These are phyloP conservation scores for Aporophyla lueneburgensis DNA, from an alignment of 2,888 invertebrate genomes.

Conservation along the genomic window DNA sequence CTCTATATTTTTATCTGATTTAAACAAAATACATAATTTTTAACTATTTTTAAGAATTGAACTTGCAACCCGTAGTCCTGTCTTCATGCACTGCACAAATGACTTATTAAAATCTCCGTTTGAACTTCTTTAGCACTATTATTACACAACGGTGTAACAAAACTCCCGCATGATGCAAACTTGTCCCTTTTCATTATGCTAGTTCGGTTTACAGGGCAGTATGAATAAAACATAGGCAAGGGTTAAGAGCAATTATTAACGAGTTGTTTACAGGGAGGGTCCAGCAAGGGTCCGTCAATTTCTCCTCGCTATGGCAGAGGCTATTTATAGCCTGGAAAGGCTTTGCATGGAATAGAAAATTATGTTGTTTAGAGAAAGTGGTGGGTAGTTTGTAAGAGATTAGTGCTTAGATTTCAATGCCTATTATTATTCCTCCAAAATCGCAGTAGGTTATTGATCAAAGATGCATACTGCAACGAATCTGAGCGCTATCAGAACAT, in stretches of 20 bases:
- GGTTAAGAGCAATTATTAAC: slow-evolving; percentile 87
- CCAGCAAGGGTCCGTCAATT: slow-evolving; percentile 60
- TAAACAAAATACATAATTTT: too few species aligned
- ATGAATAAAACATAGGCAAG: slow-evolving; percentile 80
- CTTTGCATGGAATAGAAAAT: slow-evolving; percentile 28
- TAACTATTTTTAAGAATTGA: too few species aligned
- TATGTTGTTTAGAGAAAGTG: slow-evolving; percentile 6
- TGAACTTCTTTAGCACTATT: background rate
- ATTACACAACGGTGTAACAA: slow-evolving; percentile 64
- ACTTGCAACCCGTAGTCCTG: background rate
- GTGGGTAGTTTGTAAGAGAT: background rate
- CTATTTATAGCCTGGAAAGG: slow-evolving; percentile 33
- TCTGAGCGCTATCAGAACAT: too few species aligned
- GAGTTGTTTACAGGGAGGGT: slow-evolving; percentile 83
- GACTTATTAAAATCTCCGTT: background rate
- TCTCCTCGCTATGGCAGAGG: slow-evolving; percentile 26
- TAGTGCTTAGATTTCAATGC: background rate
- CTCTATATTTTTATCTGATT: too few species aligned
- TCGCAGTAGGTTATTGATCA: too few species aligned
- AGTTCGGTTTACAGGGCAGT: slow-evolving; percentile 80
- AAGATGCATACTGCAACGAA: too few species aligned
- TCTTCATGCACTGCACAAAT: background rate
- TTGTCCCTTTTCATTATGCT: slow-evolving; percentile 85
- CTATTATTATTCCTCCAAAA: too few species aligned
- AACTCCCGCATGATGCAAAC: slow-evolving; percentile 61